phyloP scores from a whole-genome alignment of 2,113 vertebrate species.

The Bufo bufo region DNA sequence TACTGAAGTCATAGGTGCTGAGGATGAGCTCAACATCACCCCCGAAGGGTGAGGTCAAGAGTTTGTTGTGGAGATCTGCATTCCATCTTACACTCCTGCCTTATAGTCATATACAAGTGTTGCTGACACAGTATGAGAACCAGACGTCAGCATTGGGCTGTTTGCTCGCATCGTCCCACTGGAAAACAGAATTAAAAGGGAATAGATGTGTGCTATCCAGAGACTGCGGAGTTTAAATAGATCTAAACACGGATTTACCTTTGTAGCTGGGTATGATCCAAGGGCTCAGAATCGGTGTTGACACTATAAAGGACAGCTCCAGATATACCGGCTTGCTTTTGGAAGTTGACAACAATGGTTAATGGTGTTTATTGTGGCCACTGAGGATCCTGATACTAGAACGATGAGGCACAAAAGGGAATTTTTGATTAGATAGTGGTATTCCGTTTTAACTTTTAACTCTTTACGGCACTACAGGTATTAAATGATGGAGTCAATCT shows the following conservation, averaged over 20 bases:
- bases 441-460: background rate
- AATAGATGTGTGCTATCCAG: background rate
- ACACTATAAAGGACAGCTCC: constrained; percentile 31
- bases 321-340: background rate
- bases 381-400: background rate
- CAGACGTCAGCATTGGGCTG: no score
- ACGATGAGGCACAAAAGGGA: constrained; percentile 18
- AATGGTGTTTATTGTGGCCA: constrained; percentile 30
- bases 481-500: background rate
- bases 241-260: constrained; percentile 24
- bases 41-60: background rate
- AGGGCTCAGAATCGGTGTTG: background rate
- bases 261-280: constrained; percentile 33
- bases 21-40: background rate
- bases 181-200: background rate
- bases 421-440: background rate
- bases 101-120: background rate
- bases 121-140: background rate
- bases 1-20: no score
- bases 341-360: constrained; percentile 24
- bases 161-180: background rate
- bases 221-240: background rate
- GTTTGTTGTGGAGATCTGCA: background rate
- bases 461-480: background rate
- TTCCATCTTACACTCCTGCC: background rate